Base-by-base conservation (phyloP, 1,140 invertebrate genomes). In the Pristionchus pacificus region DNA sequence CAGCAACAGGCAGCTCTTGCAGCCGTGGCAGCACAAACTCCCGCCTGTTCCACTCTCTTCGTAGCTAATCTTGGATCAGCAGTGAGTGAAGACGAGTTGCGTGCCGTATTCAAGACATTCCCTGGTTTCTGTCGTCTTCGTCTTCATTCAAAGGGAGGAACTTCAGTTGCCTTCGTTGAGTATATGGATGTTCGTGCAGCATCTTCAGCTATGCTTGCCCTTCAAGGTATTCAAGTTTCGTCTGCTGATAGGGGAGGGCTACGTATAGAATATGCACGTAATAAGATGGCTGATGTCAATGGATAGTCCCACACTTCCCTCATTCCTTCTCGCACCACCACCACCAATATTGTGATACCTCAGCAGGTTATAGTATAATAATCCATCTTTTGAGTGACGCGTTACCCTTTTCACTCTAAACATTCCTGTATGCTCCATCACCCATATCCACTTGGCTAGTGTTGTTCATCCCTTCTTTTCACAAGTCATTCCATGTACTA, bases 231-330 rank as follows among this genome's bases (percentile, higher is more conserved):
- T 84, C 91, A 93, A 85, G 89, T 97, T 76, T 89, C 93, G 83
- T 93, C 92, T 85, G 95, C 93, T 72, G 94, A 96, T 85, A 89
- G 91, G 78, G 93, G 93, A 31, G 92, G 93, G 84, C 95, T 97
- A 85, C 90, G 93, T 86, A 95, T 97, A 86, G 95, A 97, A 89
- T 97, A 93, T 88, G 94, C 94, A 85, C 93, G 94, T 88, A 93
- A 91, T 87, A 95, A 95, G 89, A 96, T 97, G 93, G 89, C 88
- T 74, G 91, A 92, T 65, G 74, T 75, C 38, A 75, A 75, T 64
- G 71, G 71, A 57, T 73, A 64, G 59, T n/a, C 38, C 13, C 6
- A 28, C 13, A 31, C 25, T 64, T 19, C 10, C 15, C 24, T 64
- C 31, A 19, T 64, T 31, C 29, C 2, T 30, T 64, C 29, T 29